These are phyloP conservation scores for Pseudolycoriella hygida DNA, from an alignment of 2,888 invertebrate genomes.

Conservation along the genomic window DNA sequence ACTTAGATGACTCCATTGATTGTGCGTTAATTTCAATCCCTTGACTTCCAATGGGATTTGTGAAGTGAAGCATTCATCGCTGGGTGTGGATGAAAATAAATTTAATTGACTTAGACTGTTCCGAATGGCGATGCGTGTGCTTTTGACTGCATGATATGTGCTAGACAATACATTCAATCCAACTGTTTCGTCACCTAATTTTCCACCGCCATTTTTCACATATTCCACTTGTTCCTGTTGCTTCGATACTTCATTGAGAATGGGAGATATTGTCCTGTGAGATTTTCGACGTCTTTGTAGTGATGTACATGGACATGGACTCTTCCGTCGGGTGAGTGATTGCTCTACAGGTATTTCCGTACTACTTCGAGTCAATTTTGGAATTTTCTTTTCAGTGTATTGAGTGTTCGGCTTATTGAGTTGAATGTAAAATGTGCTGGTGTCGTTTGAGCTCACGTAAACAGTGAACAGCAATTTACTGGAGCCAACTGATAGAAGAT, in stretches of 20 bases:
- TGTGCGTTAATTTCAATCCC: slow-evolving; percentile 18
- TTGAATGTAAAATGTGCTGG: slow-evolving; percentile 9
- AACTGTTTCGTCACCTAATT: not conserved
- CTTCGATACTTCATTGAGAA: not conserved
- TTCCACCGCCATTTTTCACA: too few species aligned
- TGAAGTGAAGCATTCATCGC: slow-evolving; percentile 16
- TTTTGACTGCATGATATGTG: slow-evolving; percentile 18
- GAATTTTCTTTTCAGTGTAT: not conserved
- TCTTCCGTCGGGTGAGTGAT: not conserved
- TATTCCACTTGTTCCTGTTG: too few species aligned
- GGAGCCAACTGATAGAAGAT: slow-evolving; percentile 26
- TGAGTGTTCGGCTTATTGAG: slow-evolving; percentile 4
- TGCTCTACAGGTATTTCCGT: not conserved
- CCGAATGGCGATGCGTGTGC: slow-evolving; percentile 22
- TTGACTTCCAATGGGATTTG: slow-evolving; percentile 18
- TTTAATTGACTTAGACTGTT: slow-evolving; percentile 25
- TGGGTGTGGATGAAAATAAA: slow-evolving; percentile 19
- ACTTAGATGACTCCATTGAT: slow-evolving; percentile 26
- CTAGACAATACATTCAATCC: not conserved
- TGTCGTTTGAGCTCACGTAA: slow-evolving; percentile 19
- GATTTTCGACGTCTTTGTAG: not conserved
- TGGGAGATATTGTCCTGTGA: not conserved
- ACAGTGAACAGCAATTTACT: slow-evolving; percentile 24
- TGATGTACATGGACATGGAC: not conserved
- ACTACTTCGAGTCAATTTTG: not conserved